Base-by-base conservation (phyloP, 2,888 invertebrate species). In the Aplocera efformata region DNA sequence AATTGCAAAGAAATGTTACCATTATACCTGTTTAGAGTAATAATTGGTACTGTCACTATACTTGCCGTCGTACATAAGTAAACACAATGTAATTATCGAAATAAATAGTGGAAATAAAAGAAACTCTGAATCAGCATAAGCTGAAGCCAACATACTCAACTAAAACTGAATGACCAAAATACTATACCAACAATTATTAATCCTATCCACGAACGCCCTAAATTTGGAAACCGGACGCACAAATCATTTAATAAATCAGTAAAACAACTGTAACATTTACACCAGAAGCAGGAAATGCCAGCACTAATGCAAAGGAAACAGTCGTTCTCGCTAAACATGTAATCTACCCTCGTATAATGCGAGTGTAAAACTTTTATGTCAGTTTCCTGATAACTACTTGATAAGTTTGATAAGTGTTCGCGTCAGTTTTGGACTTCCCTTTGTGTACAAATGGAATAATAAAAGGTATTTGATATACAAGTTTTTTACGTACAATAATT, bases 341-440 rank as follows among this genome's bases (percentile, higher is more conserved):
- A 53, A 53, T 51, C 50, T 45, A 51, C 53, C 53, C 53, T 37
- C 48, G 20, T 17, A 31, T 42, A 32, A 32, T 33, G 39, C 32
- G 33, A 30, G 25, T 42, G 25, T 27, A 34, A 32, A 46, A 48
- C 36, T 53, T 45, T 3, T 29, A 36, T 36, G 36, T 32, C 45
- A 35, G 45, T 40, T 44, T 31, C 26, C 27, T 45, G 44, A 40
- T 45, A 32, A 40, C 13, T 17, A 17, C 8, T 8, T 17, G 13
- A 17, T 17, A 17, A 17, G 13, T 10, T 28, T 27, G 40, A 44
- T 44, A 44, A 44, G 31, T 35, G 33, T 40, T 27, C 8, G 32
- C 8, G 32, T 25, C 20, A 22, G 7, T 22, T 22, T n/a, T n/a
- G 22, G 13, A 28, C 13, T 34, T 32, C 31, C 39, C 35, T 39